Evolutionary conservation across 2,113 vertebrate species (phyloP), one percentile per base, ranked within the genome.

Genomic region (Mastomys natalensis): DNA sequence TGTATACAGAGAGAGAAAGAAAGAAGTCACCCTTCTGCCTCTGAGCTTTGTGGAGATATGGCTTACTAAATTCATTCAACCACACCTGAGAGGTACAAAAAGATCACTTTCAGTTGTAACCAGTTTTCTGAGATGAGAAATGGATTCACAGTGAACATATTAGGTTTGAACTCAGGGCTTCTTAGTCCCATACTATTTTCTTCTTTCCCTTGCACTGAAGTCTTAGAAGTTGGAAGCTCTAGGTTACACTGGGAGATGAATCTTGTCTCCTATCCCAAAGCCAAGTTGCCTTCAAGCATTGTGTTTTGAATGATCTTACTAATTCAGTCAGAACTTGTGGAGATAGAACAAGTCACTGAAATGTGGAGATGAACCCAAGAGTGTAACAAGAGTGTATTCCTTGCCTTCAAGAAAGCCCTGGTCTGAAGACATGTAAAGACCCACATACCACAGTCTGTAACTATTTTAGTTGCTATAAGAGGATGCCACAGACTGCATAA

Each of bases 271-370:
- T 87, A 74, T n/a, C 72, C 87, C 89, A 93, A 48, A 73, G 31
- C 91, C 70, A 95, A 94, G 11, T 29, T 96, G 16, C 55, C 51
- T 55, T 94, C 2, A 21, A 78, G 7, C 34, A 13, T 64, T 90
- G 80, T 62, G 51, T 90, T 68, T 89, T 77, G 29, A 29, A 24
- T 34, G 53, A 89, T 81, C 53, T 89, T 70, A 60, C n/a, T 86
- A 76, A 90, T 81, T 95, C 64, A 77, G 66, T 22, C 21, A 93
- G n/a, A 90, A 93, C 73, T 86, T 86, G 40, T 72, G 58, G 48
- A 93, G 21, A 73, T 53, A 89, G 24, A 86, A 7, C 51, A 74
- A 95, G 55, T 85, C 70, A 48, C 29, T 72, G 68, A 72, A 78
- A 95, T 85, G 58, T 37, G 19, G 10, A 72, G 37, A 77, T 68